phyloP scores from a whole-genome alignment of 2,113 vertebrate species.

The Anthoscopus minutus region DNA sequence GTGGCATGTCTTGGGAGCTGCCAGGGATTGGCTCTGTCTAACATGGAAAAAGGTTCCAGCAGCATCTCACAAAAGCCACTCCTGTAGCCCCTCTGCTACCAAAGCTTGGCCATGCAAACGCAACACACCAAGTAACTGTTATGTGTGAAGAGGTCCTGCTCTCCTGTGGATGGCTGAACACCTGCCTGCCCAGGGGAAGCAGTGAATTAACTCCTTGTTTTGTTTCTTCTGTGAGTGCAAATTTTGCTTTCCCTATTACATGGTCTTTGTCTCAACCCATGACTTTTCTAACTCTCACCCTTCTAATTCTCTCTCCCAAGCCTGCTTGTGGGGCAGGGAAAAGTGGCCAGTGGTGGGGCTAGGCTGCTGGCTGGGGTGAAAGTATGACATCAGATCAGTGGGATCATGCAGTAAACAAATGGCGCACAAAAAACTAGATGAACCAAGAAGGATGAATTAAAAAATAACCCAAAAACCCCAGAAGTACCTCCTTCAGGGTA shows the following conservation, averaged over 20 bases:
- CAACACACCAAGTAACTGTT: neutral
- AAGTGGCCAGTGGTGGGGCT: rapidly evolving
- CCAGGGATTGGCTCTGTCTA: neutral
- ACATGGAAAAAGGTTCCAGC: neutral
- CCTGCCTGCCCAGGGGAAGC: neutral
- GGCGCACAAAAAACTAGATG: neutral
- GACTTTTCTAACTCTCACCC: neutral
- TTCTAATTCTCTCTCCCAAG: neutral
- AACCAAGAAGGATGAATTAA: neutral
- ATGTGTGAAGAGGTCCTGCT: neutral
- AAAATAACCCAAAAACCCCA: neutral
- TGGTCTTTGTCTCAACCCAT: neutral
- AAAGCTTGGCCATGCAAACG: neutral
- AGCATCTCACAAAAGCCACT: neutral
- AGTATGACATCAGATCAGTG: neutral
- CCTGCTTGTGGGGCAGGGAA: neutral
- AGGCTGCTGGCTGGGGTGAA: neutral
- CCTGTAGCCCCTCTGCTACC: neutral
- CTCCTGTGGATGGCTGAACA: neutral
- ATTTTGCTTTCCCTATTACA: neutral
- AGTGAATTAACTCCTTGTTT: neutral
- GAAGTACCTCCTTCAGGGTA: neutral
- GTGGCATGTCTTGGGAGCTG: neutral
- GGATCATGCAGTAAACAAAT: neutral
- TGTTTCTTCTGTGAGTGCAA: neutral